Percentiles rank a stretch among this genome's conserved stretches.
phyloP scores from a whole-genome alignment of 2,797 vertebrate genomes.

The Aplochiton taeniatus region DNA sequence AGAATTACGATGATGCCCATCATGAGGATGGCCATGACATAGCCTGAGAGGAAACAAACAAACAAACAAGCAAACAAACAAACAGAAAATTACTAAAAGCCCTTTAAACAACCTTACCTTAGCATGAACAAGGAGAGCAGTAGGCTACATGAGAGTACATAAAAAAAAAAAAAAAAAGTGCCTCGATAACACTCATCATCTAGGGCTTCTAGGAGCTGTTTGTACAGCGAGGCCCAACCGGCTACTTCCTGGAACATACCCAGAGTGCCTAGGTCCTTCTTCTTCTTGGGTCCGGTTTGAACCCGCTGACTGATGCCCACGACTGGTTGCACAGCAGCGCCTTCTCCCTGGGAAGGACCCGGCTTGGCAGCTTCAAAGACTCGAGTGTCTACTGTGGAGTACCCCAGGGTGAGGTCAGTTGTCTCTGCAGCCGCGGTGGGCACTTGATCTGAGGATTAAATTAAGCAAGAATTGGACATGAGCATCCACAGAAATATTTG shows the following conservation, averaged over 20 bases:
- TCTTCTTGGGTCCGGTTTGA: slow-evolving; percentile 81
- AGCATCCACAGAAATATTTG: slow-evolving; percentile 4
- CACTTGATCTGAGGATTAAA: slow-evolving; percentile 53
- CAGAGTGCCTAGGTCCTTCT: slow-evolving; percentile 88
- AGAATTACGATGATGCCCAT: slow-evolving; percentile 77
- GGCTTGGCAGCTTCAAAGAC: slow-evolving; percentile 66
- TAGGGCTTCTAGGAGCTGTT: not conserved
- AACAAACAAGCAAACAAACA: not conserved
- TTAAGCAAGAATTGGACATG: slow-evolving; percentile 15
- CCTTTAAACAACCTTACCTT: not conserved
- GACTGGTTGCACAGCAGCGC: slow-evolving; percentile 80
- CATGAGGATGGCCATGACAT: slow-evolving; percentile 74
- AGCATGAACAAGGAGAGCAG: too few relatives aligned
- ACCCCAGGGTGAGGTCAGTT: slow-evolving; percentile 18
- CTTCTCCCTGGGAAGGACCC: slow-evolving; percentile 66
- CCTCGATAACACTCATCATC: not conserved
- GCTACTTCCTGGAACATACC: slow-evolving; percentile 67
- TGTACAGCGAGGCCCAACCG: too few relatives aligned
- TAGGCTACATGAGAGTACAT: too few relatives aligned
- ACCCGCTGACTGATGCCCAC: slow-evolving; percentile 89
- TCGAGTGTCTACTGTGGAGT: slow-evolving; percentile 38
- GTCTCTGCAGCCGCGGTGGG: slow-evolving; percentile 37
- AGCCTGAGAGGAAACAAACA: slow-evolving; percentile 59
- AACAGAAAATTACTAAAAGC: slow-evolving; percentile 2
- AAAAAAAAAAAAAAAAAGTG: too few relatives aligned